These are phyloP conservation scores for Nasonia longicornis DNA, from an alignment of 1,140 invertebrate species.

Conservation along the genomic window DNA sequence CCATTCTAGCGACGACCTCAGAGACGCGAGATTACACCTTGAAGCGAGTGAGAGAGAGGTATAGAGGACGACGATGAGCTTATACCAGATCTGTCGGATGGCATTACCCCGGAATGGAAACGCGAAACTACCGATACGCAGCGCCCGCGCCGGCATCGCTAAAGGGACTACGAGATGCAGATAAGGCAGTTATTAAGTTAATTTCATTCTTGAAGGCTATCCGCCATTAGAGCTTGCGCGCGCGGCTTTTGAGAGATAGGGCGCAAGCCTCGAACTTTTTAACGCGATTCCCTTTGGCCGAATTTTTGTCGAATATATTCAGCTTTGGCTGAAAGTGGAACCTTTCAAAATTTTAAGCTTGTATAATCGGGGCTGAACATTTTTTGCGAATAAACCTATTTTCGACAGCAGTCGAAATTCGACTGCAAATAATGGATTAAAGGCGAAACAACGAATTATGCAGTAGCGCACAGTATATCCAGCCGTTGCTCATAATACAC, in stretches of 20 bases:
- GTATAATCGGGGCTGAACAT: too few species aligned
- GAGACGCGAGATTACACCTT: slow-evolving; percentile 31
- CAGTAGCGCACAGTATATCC: neutral
- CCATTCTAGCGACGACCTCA: neutral
- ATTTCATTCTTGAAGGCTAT: slow-evolving; percentile 4
- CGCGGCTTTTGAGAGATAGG: neutral
- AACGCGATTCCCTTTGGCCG: neutral
- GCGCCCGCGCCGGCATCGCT: neutral
- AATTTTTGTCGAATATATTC: too few species aligned
- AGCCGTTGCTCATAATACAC: too few species aligned
- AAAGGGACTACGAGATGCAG: slow-evolving; percentile 11
- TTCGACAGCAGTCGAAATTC: too few species aligned
- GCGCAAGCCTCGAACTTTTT: neutral
- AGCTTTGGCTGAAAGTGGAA: too few species aligned
- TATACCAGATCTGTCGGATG: slow-evolving; percentile 15
- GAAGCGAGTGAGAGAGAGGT: neutral
- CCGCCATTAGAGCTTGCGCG: neutral
- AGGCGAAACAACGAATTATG: neutral
- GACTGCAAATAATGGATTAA: too few species aligned
- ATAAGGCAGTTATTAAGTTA: slow-evolving; percentile 33
- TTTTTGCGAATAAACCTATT: too few species aligned
- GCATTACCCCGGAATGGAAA: slow-evolving; percentile 3
- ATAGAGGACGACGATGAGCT: slow-evolving; percentile 7
- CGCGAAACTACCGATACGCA: slow-evolving; percentile 17
- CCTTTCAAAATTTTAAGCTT: too few species aligned